These are phyloP conservation scores for Brachyrhaphis roseni DNA, from an alignment of 2,797 vertebrate species.

Conservation along the genomic window DNA sequence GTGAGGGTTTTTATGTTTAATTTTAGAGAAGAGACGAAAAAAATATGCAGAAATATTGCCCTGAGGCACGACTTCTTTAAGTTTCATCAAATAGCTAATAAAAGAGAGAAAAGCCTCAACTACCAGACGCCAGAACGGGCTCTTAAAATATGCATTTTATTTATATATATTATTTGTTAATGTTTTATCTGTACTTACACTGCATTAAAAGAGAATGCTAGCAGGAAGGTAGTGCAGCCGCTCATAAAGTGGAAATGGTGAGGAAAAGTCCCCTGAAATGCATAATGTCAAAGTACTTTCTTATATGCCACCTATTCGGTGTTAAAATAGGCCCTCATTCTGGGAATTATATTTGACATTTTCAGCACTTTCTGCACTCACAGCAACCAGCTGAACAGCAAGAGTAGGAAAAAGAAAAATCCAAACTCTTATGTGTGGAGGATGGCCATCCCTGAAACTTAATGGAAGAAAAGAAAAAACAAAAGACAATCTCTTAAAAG, in stretches of 20 bases:
- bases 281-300: constrained; percentile 4
- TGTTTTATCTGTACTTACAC: not conserved
- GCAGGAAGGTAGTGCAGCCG: not conserved
- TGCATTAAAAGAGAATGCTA: not conserved
- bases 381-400: not conserved
- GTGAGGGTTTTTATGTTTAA: constrained; percentile 12
- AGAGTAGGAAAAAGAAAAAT: constrained; percentile 1
- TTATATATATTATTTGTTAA: constrained; percentile 4
- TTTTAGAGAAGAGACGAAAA: constrained; percentile 21
- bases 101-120: not conserved
- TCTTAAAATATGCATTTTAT: not conserved
- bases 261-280: not conserved
- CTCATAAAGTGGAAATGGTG: not conserved
- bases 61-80: not conserved
- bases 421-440: not conserved
- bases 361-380: constrained; percentile 8
- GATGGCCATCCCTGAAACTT: not conserved
- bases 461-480: not conserved
- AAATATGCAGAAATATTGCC: constrained; percentile 4
- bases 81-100: constrained; percentile 14
- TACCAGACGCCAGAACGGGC: not conserved
- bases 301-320: not conserved
- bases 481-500: constrained; percentile 15
- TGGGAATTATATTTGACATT: constrained; percentile 8
- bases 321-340: constrained; percentile 10